phyloP scores from a whole-genome alignment of 2,113 vertebrate genomes.

The Grammomys dolichurus region DNA sequence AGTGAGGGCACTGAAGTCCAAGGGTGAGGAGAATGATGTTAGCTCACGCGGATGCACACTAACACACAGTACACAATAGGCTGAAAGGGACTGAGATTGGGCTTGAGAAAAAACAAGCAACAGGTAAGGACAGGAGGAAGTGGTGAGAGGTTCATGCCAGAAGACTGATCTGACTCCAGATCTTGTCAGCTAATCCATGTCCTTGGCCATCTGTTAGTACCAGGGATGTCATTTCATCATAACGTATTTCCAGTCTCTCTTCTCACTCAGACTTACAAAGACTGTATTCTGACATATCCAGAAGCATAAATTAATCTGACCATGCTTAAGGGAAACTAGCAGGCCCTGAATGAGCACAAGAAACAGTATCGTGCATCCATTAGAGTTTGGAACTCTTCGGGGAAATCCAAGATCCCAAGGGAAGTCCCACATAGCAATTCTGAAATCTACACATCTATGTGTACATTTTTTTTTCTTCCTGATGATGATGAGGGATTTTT shows the following conservation, averaged over 20 bases:
- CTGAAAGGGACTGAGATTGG: background rate
- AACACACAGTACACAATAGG: background rate
- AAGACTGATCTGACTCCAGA: background rate
- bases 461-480: background rate
- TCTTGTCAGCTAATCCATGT: background rate
- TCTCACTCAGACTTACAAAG: conserved; percentile 34
- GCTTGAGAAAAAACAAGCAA: background rate
- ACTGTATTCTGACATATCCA: conserved; percentile 12
- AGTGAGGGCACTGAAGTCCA: background rate
- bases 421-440: background rate
- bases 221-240: background rate
- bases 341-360: conserved; percentile 3
- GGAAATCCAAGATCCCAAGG: background rate
- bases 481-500: too few species aligned
- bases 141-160: too few species aligned
- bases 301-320: conserved; percentile 59
- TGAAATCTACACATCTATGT: background rate
- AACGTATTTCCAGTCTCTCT: conserved; percentile 36
- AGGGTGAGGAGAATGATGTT: background rate
- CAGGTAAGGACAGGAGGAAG: background rate
- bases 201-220: too few species aligned
- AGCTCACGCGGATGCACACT: too few species aligned
- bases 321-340: conserved; percentile 39
- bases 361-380: background rate
- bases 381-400: background rate